Evolutionary conservation across 2,797 vertebrate species (phyloP), one percentile per base, ranked within the genome.

Genomic region (Gobio occitaniae): DNA sequence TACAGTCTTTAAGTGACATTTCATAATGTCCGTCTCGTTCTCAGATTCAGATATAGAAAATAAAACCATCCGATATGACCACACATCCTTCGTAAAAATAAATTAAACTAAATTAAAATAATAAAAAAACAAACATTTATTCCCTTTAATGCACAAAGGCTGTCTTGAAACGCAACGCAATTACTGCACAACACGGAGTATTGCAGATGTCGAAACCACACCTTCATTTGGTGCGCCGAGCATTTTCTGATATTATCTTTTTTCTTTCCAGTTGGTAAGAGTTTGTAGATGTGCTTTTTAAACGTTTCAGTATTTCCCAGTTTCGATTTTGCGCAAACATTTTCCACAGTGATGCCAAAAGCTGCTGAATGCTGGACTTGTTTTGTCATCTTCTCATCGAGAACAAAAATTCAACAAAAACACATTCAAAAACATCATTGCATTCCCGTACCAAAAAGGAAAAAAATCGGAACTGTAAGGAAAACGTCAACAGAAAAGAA

Each of bases 291-390:
- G 79, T 88, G 77, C 79, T 86, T 84, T 83, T 82, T 72, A 56
- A 61, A 79, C 54, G 65, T 80, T 65, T 84, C 16, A 29, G 47
- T 54, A 66, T 50, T 71, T 87, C 90, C 87, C 87, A 90, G 86
- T 90, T 93, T 86, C 59, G 19, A 63, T 84, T 25, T 74, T 63
- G 71, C 56, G 44, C 87, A 84, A 86, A 80, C 66, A 83, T 72
- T 87, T 93, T 94, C 94, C 95, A 96, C 95, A 95, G 95, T 95
- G 95, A 93, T 94, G 92, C 91, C 93, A 93, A 93, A 94, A 94
- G 93, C 94, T 94, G 93, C 93, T 93, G 92, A 90, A 90, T 82
- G 89, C 88, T 89, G 90, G 91, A 94, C 89, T 90, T 90, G 59
- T 78, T 90, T 92, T 87, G 52, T 93, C 88, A 88, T 92, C 90